phyloP scores from a whole-genome alignment of 2,888 invertebrate genomes.

The Augochlorella aurata region DNA sequence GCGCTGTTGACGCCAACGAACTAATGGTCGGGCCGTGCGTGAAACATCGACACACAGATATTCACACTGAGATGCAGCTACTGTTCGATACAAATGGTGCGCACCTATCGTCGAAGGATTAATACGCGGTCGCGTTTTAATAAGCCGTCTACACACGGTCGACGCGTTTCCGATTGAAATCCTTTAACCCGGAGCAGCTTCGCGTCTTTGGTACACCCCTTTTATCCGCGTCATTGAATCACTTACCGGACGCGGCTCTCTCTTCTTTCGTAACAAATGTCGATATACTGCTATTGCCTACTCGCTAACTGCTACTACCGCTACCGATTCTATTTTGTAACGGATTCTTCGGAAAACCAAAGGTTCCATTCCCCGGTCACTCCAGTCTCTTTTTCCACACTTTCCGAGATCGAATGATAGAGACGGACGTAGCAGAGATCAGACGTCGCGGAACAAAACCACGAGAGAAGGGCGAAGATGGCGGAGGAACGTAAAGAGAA shows the following conservation, averaged over 20 bases:
- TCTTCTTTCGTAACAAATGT: not conserved
- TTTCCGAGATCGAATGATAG: no score
- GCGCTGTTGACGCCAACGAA: constrained; percentile 79
- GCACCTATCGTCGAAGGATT: constrained; percentile 25
- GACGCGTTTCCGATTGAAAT: not conserved
- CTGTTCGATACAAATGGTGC: constrained; percentile 23
- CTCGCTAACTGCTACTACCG: not conserved
- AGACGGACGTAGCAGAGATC: no score
- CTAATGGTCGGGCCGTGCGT: constrained; percentile 74
- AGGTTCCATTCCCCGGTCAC: no score
- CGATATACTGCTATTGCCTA: not conserved
- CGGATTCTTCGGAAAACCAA: no score
- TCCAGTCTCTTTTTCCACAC: no score
- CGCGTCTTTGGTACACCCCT: not conserved
- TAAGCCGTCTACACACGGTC: not conserved
- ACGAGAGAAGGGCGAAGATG: no score
- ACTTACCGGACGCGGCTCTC: not conserved
- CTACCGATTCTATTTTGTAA: not conserved
- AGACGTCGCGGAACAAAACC: no score
- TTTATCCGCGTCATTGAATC: not conserved
- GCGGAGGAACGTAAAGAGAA: no score
- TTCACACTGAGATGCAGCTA: constrained; percentile 56
- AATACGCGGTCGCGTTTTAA: constrained; percentile 10
- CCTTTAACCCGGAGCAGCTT: not conserved
- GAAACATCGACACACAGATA: constrained; percentile 72